These are phyloP conservation scores for Parasteatoda tepidariorum DNA, from an alignment of 1,140 invertebrate species.

Conservation along the genomic window DNA sequence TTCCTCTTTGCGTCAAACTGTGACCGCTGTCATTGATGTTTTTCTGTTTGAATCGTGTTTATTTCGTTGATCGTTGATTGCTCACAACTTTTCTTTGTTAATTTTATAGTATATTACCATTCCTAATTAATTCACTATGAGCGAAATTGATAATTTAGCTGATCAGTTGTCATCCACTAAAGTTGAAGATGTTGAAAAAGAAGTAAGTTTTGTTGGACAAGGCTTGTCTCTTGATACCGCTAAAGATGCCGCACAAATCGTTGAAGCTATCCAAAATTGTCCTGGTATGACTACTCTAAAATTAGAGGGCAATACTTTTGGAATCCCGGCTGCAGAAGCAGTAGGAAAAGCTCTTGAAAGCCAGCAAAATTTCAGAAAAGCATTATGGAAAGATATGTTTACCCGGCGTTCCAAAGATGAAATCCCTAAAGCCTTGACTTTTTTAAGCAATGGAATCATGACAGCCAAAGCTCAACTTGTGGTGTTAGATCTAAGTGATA, in stretches of 20 bases:
- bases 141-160: slow-evolving; percentile 35
- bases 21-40: no score
- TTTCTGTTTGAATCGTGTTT: no score
- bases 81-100: no score
- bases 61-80: no score
- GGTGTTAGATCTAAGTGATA: slow-evolving; percentile 95
- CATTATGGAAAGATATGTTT: slow-evolving; percentile 96
- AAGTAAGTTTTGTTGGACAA: slow-evolving; percentile 75
- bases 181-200: slow-evolving; percentile 61
- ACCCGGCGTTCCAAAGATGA: slow-evolving; percentile 93
- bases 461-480: slow-evolving; percentile 80
- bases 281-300: slow-evolving; percentile 72
- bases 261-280: slow-evolving; percentile 61
- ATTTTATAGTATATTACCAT: no score
- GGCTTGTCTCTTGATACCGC: slow-evolving; percentile 76
- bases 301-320: slow-evolving; percentile 93
- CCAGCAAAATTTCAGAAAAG: slow-evolving; percentile 67
- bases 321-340: slow-evolving; percentile 85
- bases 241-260: slow-evolving; percentile 71
- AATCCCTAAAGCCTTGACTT: slow-evolving; percentile 90
- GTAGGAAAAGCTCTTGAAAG: slow-evolving; percentile 80
- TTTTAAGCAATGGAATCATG: slow-evolving; percentile 85
- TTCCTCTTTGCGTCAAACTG: no score
- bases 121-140: no score
- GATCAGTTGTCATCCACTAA: neutral